Evolutionary conservation across 2,888 invertebrate species (phyloP), one percentile per base, ranked within the genome.

Genomic region (Pristionchus maxplancki): DNA sequence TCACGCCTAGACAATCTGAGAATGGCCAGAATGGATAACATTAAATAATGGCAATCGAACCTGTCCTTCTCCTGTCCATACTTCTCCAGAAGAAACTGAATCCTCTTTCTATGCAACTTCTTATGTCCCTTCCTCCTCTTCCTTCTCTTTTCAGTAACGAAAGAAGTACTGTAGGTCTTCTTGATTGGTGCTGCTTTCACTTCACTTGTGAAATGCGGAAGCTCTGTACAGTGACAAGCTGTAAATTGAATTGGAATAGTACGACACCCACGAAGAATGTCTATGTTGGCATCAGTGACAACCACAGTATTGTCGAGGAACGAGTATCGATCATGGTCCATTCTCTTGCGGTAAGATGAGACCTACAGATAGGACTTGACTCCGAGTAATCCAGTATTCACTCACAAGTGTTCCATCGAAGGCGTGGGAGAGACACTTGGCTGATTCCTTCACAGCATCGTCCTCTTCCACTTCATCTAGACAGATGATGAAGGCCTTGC

Each of bases 401-500:
- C 89, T 48, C n/a, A 90, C 91, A 20, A 92, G 74, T 84, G 91
- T 89, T 28, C 90, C 90, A 84, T 93, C 93, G 88, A 91, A 92
- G 0, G 93, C 93, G n/a, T 91, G 90, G 17, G 91, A 91, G 13
- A 93, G 89, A 89, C 93, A 93, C 58, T 90, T 87, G 15, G 93
- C 93, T 9, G 92, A 92, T n/a, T 90, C 78, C 88, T 92, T 89
- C 13, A 93, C 87, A 24, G 92, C 93, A 64, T 91, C 89, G 53
- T 93, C 93, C 37, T 90, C 91, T 40, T 90, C 89, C 13, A 93
- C 91, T 24, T 88, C 88, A 81, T 93, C 92, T 24, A 93, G 89
- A 71, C 93, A 93, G 28, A 90, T 90, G 15, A 93, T 90, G 82
- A 93, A 93, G 1, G 93, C 92, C 24, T 90, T 88, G 24, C 93